Conservation (phyloP, 2,113 vertebrate genomes). For the Saguinus midas region DNA sequence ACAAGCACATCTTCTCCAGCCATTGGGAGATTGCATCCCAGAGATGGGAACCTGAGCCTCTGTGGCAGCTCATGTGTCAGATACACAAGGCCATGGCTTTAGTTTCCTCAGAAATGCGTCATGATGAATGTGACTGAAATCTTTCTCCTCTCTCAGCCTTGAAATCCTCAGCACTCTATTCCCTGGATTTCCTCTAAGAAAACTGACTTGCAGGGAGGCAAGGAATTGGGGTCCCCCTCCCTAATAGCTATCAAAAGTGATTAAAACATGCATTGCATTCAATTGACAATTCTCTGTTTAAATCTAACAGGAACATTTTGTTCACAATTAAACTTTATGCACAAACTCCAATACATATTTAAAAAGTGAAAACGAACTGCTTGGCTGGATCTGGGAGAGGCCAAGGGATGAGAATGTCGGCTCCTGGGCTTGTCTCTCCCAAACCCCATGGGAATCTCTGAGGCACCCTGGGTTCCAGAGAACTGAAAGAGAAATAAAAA, state of each 20-base stretch:
- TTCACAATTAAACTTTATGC: background rate
- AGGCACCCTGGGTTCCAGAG: background rate
- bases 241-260: background rate
- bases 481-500: background rate
- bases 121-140: background rate
- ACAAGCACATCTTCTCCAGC: background rate
- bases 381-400: background rate
- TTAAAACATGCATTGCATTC: background rate
- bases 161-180: background rate
- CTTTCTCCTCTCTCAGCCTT: background rate
- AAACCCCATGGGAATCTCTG: no score
- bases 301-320: background rate
- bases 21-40: fast-evolving
- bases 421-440: background rate
- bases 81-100: background rate
- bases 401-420: background rate
- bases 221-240: background rate
- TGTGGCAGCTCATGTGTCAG: fast-evolving
- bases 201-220: background rate
- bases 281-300: background rate
- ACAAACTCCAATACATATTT: background rate
- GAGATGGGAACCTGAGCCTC: background rate
- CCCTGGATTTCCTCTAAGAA: background rate
- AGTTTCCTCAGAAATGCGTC: background rate
- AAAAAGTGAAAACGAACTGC: background rate